These are phyloP conservation scores for Choreutis nemorana DNA, from an alignment of 2,888 invertebrate genomes.

Conservation along the genomic window DNA sequence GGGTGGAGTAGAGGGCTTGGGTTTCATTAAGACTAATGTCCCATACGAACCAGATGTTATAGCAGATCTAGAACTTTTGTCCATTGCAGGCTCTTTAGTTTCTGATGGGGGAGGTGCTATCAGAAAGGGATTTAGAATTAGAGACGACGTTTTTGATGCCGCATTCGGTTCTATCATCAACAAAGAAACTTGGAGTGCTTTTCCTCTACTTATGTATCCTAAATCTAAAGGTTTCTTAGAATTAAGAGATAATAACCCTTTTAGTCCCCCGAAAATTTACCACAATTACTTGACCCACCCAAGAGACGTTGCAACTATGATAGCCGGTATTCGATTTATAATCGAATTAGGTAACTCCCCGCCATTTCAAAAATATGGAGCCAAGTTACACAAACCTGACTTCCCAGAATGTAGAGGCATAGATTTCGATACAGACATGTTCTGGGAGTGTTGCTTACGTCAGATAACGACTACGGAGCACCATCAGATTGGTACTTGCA, in stretches of 20 bases:
- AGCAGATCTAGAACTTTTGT: conserved; percentile 65
- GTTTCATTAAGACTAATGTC: conserved; percentile 54
- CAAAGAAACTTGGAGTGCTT: conserved; percentile 56
- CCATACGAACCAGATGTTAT: conserved; percentile 47
- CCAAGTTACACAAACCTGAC: conserved; percentile 38
- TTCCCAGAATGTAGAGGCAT: conserved; percentile 46
- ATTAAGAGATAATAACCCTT: conserved; percentile 70
- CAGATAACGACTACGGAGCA: conserved; percentile 53
- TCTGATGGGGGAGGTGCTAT: conserved; percentile 47
- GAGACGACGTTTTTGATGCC: conserved; percentile 44
- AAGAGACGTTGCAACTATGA: conserved; percentile 49
- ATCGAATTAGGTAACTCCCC: conserved; percentile 50
- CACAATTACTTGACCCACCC: conserved; percentile 74
- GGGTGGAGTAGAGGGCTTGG: conserved; percentile 65
- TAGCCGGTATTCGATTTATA: conserved; percentile 60
- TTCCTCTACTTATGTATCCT: conserved; percentile 71
- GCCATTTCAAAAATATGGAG: conserved; percentile 51
- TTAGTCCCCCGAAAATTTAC: conserved; percentile 71
- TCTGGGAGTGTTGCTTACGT: conserved; percentile 66
- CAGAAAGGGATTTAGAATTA: conserved; percentile 44
- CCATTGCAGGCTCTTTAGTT: conserved; percentile 56
- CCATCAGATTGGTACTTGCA: conserved; percentile 66
- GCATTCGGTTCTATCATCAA: conserved; percentile 48
- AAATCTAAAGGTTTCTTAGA: conserved; percentile 68
- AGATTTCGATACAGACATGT: conserved; percentile 54